These are phyloP conservation scores for Rhodophaea formosa DNA, from an alignment of 2,888 invertebrate genomes.

Conservation along the genomic window DNA sequence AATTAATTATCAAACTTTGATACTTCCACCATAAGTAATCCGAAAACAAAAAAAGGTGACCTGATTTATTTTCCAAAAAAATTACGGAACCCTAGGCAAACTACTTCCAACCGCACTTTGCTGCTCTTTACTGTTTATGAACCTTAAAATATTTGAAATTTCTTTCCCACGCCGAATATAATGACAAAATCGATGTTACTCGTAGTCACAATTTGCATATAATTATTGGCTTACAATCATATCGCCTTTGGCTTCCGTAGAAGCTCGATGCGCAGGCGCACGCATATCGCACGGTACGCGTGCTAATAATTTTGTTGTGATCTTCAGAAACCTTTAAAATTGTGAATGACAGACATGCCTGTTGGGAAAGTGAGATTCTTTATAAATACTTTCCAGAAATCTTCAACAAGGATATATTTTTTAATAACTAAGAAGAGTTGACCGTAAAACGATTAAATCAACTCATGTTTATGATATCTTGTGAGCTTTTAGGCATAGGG, in stretches of 20 bases:
- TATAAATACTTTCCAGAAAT: constrained; percentile 34
- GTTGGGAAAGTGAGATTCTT: constrained; percentile 30
- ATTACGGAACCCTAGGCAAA: not conserved
- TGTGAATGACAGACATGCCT: constrained; percentile 41
- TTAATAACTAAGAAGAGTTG: no score
- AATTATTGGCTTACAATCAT: not conserved
- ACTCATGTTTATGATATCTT: no score
- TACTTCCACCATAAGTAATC: no score
- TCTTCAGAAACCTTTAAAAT: not conserved
- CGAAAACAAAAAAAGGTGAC: no score
- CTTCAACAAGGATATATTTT: constrained; percentile 29
- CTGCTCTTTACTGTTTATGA: not conserved
- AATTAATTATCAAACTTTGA: no score
- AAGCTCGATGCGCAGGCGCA: not conserved
- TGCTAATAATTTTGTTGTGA: constrained; percentile 28
- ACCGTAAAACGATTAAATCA: no score
- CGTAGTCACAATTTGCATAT: constrained; percentile 6
- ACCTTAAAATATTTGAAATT: not conserved
- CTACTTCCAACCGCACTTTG: not conserved
- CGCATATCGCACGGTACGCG: constrained; percentile 6
- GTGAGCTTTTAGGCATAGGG: no score
- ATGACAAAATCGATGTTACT: not conserved
- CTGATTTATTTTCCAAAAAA: not conserved
- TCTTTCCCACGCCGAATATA: not conserved
- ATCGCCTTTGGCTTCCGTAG: not conserved